Evolutionary conservation across 2,113 vertebrate species (phyloP).

Genomic region (Peromyscus maniculatus): DNA sequence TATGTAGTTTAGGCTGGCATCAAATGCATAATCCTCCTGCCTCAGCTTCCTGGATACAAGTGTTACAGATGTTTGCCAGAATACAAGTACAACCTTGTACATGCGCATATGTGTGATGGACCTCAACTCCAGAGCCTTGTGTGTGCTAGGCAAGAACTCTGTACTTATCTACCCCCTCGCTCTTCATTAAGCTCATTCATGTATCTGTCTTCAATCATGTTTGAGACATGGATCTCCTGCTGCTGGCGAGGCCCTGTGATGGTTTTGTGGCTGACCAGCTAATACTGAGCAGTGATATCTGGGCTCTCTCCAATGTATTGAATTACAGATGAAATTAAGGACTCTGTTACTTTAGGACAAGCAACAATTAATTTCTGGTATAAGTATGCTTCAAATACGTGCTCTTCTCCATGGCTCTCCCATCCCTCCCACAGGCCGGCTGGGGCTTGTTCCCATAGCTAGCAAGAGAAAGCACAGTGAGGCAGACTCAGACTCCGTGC

Average conservation of each 20-base stretch:
- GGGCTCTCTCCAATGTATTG: background rate
- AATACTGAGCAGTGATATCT: background rate
- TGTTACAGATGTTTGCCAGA: background rate
- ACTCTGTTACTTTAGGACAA: conserved; percentile 34
- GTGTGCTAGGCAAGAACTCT: background rate
- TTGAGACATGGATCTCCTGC: background rate
- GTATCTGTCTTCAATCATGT: background rate
- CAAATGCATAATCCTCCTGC: background rate
- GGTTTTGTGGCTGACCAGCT: background rate
- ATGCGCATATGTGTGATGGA: background rate
- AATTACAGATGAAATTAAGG: background rate
- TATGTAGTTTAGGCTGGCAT: background rate
- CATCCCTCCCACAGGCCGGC: background rate
- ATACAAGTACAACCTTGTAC: background rate
- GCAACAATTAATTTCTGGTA: background rate
- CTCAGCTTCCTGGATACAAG: background rate
- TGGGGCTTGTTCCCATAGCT: too few species aligned
- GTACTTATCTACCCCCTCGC: too few species aligned
- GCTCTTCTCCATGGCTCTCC: background rate
- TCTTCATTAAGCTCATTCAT: background rate
- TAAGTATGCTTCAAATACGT: background rate
- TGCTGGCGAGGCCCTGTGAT: background rate
- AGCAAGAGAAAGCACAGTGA: background rate
- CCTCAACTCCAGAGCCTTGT: background rate
- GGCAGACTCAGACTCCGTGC: background rate